These are phyloP conservation scores for pig (Sus scrofa) DNA, from an alignment of 2,113 vertebrate genomes.

Conservation along the genomic window T2T-Sscrofa CM000812.6:246735501-246736000, in stretches of 20 bases:
- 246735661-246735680: conserved; percentile 5
- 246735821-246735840: too few species aligned
- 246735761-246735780: not conserved
- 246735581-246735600: not conserved
- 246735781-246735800: not conserved
- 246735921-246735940: too few species aligned
- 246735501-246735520: conserved; percentile 3
- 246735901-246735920: too few species aligned
- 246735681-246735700: not conserved
- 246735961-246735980: too few species aligned
- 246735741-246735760: not conserved
- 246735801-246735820: too few species aligned
- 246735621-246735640: conserved; percentile 17
- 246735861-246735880: too few species aligned
- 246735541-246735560: not conserved
- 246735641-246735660: conserved; percentile 4
- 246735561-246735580: not conserved
- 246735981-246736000: too few species aligned
- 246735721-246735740: not conserved
- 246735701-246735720: conserved; percentile 4
- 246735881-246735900: too few species aligned
- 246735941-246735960: too few species aligned
- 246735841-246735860: too few species aligned
- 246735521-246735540: conserved; percentile 7
- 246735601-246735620: not conserved